These are phyloP conservation scores for Nettapus auritus DNA, from an alignment of 2,113 vertebrate species.

Conservation along the genomic window DNA sequence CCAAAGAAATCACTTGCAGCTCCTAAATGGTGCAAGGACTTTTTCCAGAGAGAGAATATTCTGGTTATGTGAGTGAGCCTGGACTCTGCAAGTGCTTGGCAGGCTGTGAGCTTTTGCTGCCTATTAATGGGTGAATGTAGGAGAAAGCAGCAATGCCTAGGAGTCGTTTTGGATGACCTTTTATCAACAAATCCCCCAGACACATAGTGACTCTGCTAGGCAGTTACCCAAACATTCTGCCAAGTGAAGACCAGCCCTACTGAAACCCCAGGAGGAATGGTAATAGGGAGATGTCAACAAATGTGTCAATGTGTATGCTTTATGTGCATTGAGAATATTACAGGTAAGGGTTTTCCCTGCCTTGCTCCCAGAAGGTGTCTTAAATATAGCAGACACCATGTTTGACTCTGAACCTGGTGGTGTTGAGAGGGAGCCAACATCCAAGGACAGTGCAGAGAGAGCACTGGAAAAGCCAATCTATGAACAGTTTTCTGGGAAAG, in stretches of 20 bases:
- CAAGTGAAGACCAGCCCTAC: background rate
- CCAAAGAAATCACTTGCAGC: background rate
- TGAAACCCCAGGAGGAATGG: background rate
- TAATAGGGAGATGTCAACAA: accelerated
- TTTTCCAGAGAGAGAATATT: background rate
- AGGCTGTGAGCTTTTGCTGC: background rate
- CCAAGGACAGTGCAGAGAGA: background rate
- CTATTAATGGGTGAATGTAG: background rate
- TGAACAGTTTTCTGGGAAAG: background rate
- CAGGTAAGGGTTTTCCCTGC: background rate
- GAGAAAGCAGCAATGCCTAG: background rate
- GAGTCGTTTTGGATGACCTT: background rate
- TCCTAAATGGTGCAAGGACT: background rate
- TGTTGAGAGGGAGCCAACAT: background rate
- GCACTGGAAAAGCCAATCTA: background rate
- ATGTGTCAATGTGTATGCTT: background rate
- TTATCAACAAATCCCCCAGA: background rate
- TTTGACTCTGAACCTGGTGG: background rate
- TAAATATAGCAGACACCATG: background rate
- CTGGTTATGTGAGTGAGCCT: accelerated
- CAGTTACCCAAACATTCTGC: background rate
- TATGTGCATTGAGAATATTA: background rate
- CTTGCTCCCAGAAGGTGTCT: background rate
- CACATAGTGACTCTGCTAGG: background rate
- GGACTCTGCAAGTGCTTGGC: accelerated